phyloP scores from a whole-genome alignment of 2,888 invertebrate genomes.

The Heliconius charithonia region DNA sequence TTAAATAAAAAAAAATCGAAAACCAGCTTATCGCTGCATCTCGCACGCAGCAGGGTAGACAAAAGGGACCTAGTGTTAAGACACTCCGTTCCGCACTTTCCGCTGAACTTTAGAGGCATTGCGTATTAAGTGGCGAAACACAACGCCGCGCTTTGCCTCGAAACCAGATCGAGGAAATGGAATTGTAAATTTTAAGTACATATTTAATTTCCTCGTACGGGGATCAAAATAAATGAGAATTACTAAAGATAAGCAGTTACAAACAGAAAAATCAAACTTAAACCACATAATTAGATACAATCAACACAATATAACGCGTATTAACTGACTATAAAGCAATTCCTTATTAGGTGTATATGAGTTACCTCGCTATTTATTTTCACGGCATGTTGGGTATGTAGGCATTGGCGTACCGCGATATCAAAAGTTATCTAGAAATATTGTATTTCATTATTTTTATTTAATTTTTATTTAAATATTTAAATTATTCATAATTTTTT shows the following conservation, averaged over 20 bases:
- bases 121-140: no score
- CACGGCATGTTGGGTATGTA: conserved; percentile 24
- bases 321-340: conserved; percentile 32
- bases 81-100: no score
- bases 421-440: background rate
- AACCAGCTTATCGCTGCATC: no score
- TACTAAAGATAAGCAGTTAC: background rate
- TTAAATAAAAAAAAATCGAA: no score
- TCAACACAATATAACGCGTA: conserved; percentile 22
- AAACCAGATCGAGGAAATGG: no score
- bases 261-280: conserved; percentile 3
- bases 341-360: conserved; percentile 28
- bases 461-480: background rate
- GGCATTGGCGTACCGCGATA: background rate
- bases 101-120: no score
- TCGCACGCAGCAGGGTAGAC: no score
- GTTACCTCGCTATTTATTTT: conserved; percentile 28
- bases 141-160: no score
- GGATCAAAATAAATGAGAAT: background rate
- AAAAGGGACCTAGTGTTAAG: no score
- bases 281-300: conserved; percentile 30
- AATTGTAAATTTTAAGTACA: no score
- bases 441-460: conserved; percentile 8
- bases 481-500: background rate
- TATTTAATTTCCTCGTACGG: no score